These are phyloP conservation scores for Mionectes macconnelli DNA, from an alignment of 2,113 vertebrate genomes.

Conservation along the genomic window DNA sequence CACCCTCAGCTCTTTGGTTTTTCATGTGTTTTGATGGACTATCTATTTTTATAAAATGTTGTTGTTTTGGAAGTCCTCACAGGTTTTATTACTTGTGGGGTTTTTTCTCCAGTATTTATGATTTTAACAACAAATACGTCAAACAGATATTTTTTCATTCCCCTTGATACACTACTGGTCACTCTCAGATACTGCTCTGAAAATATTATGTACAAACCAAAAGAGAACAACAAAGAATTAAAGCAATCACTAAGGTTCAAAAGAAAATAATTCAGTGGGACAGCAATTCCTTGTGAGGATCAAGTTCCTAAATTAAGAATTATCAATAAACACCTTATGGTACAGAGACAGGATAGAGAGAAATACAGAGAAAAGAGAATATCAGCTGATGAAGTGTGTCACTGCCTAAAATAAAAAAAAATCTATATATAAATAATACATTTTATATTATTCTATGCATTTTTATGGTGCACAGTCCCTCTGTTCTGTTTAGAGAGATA, in stretches of 20 bases:
- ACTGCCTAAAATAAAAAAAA: conserved; percentile 1
- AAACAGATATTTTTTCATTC: not conserved
- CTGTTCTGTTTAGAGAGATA: conserved; percentile 19
- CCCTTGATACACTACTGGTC: not conserved
- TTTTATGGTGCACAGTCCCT: not conserved
- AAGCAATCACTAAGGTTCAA: not conserved
- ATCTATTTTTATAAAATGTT: not conserved
- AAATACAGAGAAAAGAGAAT: not conserved
- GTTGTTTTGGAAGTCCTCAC: not conserved
- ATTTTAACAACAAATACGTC: not conserved
- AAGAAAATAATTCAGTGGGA: not conserved
- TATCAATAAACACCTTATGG: not conserved
- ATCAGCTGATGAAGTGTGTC: not conserved
- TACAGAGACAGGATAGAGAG: not conserved
- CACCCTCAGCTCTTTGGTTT: not conserved
- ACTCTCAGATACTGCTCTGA: not conserved
- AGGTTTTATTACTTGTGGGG: not conserved
- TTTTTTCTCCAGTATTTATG: not conserved
- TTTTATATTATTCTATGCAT: conserved; percentile 12
- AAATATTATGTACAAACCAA: not conserved
- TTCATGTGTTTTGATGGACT: not conserved
- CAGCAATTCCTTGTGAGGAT: not conserved
- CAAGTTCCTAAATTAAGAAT: conserved; percentile 24
- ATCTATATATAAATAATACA: not conserved
- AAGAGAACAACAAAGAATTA: not conserved